These are phyloP conservation scores for Hypomecis punctinalis DNA, from an alignment of 2,888 invertebrate species.

Conservation along the genomic window DNA sequence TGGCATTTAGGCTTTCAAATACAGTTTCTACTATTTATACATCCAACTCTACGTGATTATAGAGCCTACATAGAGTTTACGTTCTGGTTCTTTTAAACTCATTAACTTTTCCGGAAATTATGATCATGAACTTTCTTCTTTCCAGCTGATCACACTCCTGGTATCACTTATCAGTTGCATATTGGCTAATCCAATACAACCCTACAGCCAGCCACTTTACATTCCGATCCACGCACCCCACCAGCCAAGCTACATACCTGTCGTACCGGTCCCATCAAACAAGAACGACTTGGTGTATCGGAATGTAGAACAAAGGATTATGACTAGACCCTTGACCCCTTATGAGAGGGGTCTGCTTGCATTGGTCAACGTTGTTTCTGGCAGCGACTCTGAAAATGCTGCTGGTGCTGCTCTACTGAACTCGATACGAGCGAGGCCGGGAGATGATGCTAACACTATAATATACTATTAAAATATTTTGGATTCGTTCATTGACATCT, in stretches of 20 bases:
- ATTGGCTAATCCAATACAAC: constrained; percentile 2
- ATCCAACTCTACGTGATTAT: too few species aligned
- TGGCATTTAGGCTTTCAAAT: too few species aligned
- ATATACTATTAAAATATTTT: too few species aligned
- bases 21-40: too few species aligned
- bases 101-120: too few species aligned
- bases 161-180: neutral
- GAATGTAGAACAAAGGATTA: neutral
- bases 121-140: neutral
- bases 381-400: too few species aligned
- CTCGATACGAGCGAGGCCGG: too few species aligned
- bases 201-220: neutral
- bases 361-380: too few species aligned
- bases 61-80: too few species aligned
- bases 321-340: neutral
- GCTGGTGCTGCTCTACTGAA: too few species aligned
- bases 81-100: neutral
- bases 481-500: too few species aligned
- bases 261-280: constrained; percentile 4
- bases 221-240: constrained; percentile 2
- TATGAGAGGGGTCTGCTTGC: neutral
- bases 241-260: neutral
- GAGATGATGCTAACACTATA: too few species aligned
- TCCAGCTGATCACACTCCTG: constrained; percentile 9
- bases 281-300: constrained; percentile 7